phyloP scores from a whole-genome alignment of 2,113 vertebrate genomes.

The Takifugu bimaculatus region DNA sequence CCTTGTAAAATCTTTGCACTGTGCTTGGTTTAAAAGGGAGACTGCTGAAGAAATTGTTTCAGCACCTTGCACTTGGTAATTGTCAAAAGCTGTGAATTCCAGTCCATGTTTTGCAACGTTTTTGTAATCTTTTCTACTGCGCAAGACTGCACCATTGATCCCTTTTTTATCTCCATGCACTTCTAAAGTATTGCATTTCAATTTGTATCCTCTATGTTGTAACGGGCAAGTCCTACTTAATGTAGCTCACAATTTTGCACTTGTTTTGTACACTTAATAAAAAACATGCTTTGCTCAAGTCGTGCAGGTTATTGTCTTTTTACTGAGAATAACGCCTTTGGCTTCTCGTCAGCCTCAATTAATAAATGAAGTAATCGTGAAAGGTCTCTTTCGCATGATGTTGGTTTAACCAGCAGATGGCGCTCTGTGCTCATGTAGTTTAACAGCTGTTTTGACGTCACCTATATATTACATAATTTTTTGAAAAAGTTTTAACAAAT shows the following conservation, averaged over 20 bases:
- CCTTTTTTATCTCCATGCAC: slow-evolving; percentile 45
- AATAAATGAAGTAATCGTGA: neutral
- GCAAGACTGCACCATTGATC: slow-evolving; percentile 32
- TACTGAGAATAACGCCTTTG: neutral
- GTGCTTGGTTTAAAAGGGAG: slow-evolving; percentile 53
- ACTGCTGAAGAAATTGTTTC: slow-evolving; percentile 42
- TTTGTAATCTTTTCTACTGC: slow-evolving; percentile 50
- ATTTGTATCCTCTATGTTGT: slow-evolving; percentile 51
- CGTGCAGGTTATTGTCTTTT: neutral
- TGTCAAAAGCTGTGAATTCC: slow-evolving; percentile 59
- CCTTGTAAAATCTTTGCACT: slow-evolving; percentile 51
- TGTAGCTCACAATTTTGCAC: slow-evolving; percentile 78
- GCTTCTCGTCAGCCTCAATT: neutral
- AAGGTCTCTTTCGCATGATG: neutral
- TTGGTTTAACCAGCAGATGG: slow-evolving; percentile 36
- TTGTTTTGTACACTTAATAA: slow-evolving; percentile 81
- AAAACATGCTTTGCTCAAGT: slow-evolving; percentile 71
- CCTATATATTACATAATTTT: too few relatives aligned
- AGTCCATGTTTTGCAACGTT: slow-evolving; percentile 42
- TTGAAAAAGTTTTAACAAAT: too few relatives aligned
- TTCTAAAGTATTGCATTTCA: slow-evolving; percentile 40
- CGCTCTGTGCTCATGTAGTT: neutral
- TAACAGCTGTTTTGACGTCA: too few relatives aligned
- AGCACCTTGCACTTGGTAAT: slow-evolving; percentile 55
- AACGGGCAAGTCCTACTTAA: slow-evolving; percentile 56